A percentile compares a stretch with the other conserved stretches of the same genome.
Evolutionary conservation across 2,888 invertebrate genomes (phyloP).

Genomic region (Flexamia atlantica): DNA sequence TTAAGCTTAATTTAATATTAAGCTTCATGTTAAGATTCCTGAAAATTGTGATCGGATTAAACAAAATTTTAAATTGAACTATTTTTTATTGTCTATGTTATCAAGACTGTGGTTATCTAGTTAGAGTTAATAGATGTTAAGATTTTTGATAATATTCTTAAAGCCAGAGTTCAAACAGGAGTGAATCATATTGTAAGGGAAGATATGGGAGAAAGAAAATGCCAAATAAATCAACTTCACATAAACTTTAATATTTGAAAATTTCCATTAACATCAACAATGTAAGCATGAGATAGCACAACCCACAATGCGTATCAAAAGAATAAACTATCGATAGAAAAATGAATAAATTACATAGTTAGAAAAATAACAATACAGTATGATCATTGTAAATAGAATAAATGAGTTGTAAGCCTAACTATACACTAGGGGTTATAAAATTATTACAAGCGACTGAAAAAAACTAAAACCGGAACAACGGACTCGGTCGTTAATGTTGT

Average conservation of each 20-base stretch:
- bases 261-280: conserved; percentile 56
- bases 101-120: no score
- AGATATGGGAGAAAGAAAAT: no score
- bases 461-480: conserved; percentile 43
- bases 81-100: no score
- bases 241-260: conserved; percentile 58
- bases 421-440: conserved; percentile 50
- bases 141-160: no score
- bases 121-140: no score
- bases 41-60: no score
- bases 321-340: conserved; percentile 59
- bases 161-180: no score
- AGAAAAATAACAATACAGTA: conserved; percentile 57
- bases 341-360: conserved; percentile 60
- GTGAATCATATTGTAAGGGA: no score
- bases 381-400: conserved; percentile 17
- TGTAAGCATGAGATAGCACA: conserved; percentile 62
- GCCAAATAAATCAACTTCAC: conserved; percentile 53
- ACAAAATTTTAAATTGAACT: no score
- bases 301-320: conserved; percentile 64
- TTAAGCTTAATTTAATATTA: no score
- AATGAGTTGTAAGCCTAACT: conserved; percentile 52
- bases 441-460: conserved; percentile 57
- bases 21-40: no score
- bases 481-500: conserved; percentile 50